Evolutionary conservation across 2,797 vertebrate genomes (phyloP), one percentile per base, ranked within the genome.

Genomic region (Protonibea diacanthus): DNA sequence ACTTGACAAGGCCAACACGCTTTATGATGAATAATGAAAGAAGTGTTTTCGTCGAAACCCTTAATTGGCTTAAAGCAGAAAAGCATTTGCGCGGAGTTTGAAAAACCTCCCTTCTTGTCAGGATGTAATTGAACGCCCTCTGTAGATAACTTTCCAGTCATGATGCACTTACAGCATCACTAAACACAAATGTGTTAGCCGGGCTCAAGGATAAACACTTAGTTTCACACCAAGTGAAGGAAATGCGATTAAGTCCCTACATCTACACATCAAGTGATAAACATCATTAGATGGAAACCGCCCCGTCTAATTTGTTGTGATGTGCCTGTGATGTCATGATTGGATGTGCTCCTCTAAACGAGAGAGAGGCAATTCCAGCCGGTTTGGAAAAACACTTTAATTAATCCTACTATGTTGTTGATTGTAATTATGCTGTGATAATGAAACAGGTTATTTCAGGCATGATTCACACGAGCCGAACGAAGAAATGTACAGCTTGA

Each of bases 241-340:
- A 89, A 92, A 93, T 90, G 87, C 82, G 87, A 91, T 93, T 91
- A 93, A 90, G 80, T 74, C 76, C 79, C 82, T 72, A 74, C 85
- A 83, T 87, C 89, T 84, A 84, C 90, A 91, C 88, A 87, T 90
- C 79, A 85, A 90, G 85, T 40, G 87, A 91, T 90, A 89, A 91
- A 94, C 90, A 92, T 89, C 89, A 90, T 92, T 90, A 91, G 90
- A 84, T 60, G 73, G 87, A 91, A 92, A 85, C 81, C 59, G 82
- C 82, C 82, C 67, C 58, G 3, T 79, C 83, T 89, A 87, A 92
- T 92, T 89, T 92, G 91, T 86, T 87, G 78, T 84, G 89, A 91
- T 88, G 88, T 87, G 80, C 76, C 78, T 73, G 85, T 92, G 91
- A 92, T 90, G 89, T 91, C 88, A 90, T 83, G 80, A 93, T 90